Evolutionary conservation across 2,113 vertebrate species (phyloP), one percentile per base, ranked within the genome.

Genomic region (Pheucticus melanocephalus): DNA sequence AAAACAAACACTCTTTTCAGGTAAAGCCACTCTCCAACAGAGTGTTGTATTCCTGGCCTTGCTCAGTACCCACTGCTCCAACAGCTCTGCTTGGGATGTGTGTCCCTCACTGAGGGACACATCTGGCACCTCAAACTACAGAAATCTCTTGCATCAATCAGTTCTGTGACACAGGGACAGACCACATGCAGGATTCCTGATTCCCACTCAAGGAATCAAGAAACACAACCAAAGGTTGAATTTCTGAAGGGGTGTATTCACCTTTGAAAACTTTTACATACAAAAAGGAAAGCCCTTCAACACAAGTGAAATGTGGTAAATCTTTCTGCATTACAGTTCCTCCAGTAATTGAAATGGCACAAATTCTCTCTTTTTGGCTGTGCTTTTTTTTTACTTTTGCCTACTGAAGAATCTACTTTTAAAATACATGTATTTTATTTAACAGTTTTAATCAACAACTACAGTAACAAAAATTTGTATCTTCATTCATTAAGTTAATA

Each of bases 91-190:
- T 39, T 8, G 47, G 81, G 82, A 35, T 37, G 78, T n/a, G n/a
- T n/a, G n/a, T n/a, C n/a, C n/a, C n/a, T n/a, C 2, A 1, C 31
- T 10, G 63, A 65, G 82, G 44, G 37, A 53, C 7, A 8, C 25
- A 8, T 28, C 79, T 5, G 0, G n/a, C 40, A 7, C 3, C 0
- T 6, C 2, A 1, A 31, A 54, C 10, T 33, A 7, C 1, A 0
- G 15, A 18, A 16, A 7, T 23, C 69, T 64, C 23, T 23, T 47
- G 25, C 10, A 61, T 22, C 0, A 0, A 11, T 47, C 20, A 7
- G 40, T 47, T 53, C 21, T 5, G 37, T 6, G 27, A 15, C 53
- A 40, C 40, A 77, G 16, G 35, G 15, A 45, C 30, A 56, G 45
- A 30, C 9, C 24, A 30, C 51, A n/a, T 2, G 0, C 21, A 54